Evolutionary conservation across 2,888 invertebrate species (phyloP).

Genomic region (Ochropacha duplaris): DNA sequence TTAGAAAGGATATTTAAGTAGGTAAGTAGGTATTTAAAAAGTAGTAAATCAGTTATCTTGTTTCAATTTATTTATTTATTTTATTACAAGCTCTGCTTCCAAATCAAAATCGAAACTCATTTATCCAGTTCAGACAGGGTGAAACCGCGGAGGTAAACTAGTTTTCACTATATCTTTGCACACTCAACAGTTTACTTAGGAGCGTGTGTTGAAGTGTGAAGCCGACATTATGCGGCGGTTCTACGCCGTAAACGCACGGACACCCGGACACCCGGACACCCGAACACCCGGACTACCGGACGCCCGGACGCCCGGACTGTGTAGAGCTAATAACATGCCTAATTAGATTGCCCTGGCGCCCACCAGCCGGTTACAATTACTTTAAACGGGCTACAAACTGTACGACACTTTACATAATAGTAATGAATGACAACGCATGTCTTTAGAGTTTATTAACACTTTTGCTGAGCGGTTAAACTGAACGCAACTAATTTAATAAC

Average conservation of each 20-base stretch:
- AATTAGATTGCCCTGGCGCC: conserved; percentile 34
- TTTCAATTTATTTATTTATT: no score
- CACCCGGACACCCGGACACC: neutral
- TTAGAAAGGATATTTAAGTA: neutral
- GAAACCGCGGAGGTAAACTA: no score
- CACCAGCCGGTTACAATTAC: conserved; percentile 15
- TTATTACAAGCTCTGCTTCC: no score
- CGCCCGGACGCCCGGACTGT: neutral
- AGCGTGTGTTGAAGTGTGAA: conserved; percentile 13
- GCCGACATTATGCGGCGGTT: conserved; percentile 1
- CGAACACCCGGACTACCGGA: neutral
- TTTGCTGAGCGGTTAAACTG: no score
- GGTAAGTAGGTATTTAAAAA: no score
- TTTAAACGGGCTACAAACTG: conserved; percentile 5
- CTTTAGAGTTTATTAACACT: neutral
- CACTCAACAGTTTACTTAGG: conserved; percentile 12
- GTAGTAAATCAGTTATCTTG: no score
- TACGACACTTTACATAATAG: conserved; percentile 7
- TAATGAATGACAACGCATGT: neutral
- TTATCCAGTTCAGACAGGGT: no score
- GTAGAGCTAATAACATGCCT: conserved; percentile 10
- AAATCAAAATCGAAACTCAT: no score
- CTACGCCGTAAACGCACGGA: conserved; percentile 2
- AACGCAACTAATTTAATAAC: no score
- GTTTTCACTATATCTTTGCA: conserved; percentile 14